Conservation (phyloP, 2,113 vertebrate species). For the Mionectes macconnelli region DNA sequence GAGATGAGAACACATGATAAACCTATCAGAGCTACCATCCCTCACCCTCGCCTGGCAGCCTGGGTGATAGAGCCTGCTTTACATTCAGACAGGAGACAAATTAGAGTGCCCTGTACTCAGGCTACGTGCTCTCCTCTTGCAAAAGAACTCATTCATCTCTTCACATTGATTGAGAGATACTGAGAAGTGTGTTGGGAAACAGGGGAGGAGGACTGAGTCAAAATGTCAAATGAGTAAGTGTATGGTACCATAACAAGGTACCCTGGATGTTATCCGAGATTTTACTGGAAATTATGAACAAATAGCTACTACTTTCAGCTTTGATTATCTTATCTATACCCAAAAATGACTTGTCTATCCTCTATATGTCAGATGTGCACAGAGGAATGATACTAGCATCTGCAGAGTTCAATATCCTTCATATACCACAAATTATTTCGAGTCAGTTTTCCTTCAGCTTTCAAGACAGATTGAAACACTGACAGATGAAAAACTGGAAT, state of each 20-base stretch:
- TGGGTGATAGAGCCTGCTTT: constrained; percentile 52
- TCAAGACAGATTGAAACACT: not conserved
- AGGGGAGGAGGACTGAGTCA: not conserved
- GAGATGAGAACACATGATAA: constrained; percentile 74
- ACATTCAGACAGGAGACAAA: constrained; percentile 60
- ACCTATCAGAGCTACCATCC: constrained; percentile 70
- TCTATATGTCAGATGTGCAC: not conserved
- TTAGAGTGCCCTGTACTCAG: constrained; percentile 5
- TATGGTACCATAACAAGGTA: not conserved
- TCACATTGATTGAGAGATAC: constrained; percentile 28
- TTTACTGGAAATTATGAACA: not conserved
- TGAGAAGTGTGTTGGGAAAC: not conserved
- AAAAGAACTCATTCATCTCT: constrained; percentile 33
- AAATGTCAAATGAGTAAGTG: not conserved
- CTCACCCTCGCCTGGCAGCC: constrained; percentile 65
- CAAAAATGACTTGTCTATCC: not conserved
- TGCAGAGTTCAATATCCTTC: not conserved
- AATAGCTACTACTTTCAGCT: not conserved
- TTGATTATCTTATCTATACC: not conserved
- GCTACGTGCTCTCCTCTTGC: constrained; percentile 32
- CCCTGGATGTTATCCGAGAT: not conserved
- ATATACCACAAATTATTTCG: not conserved
- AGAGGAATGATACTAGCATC: not conserved
- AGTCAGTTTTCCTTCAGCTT: not conserved
- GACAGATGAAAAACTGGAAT: not conserved